These are phyloP conservation scores for Caenorhabditis wallacei DNA, from an alignment of 2,888 invertebrate species.

Conservation along the genomic window DNA sequence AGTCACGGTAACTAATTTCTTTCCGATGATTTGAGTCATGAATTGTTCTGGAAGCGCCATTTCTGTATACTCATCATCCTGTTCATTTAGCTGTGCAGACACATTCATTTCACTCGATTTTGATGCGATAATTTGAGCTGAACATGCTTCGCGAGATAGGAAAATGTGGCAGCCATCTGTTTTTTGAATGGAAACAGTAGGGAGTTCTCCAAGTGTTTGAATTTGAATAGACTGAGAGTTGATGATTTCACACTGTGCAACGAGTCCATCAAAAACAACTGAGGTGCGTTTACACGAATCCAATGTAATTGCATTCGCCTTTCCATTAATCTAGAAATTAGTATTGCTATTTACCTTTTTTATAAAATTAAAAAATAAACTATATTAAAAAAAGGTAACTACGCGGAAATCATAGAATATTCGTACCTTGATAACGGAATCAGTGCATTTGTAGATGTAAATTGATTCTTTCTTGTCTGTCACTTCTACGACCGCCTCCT, in stretches of 20 bases:
- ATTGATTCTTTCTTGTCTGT: constrained; percentile 98
- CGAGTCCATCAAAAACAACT: constrained; percentile 94
- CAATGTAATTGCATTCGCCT: constrained; percentile 95
- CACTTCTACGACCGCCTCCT: constrained; percentile 89
- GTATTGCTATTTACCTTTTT: too few relatives aligned
- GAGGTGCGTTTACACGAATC: constrained; percentile 98
- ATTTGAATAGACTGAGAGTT: constrained; percentile 96
- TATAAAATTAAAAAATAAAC: too few relatives aligned
- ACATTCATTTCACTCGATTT: constrained; percentile 98
- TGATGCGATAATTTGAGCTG: constrained; percentile 94
- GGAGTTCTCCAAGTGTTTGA: constrained; percentile 94
- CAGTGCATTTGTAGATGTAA: constrained; percentile 94
- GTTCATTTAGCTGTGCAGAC: constrained; percentile 87
- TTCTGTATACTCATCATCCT: constrained; percentile 95
- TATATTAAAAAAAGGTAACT: too few relatives aligned
- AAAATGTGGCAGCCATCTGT: constrained; percentile 98
- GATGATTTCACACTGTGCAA: constrained; percentile 96
- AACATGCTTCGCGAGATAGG: constrained; percentile 91
- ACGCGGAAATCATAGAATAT: too few relatives aligned
- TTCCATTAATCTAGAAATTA: constrained; percentile 85
- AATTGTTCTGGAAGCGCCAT: constrained; percentile 97
- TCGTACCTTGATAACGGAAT: constrained; percentile 90
- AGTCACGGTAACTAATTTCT: constrained; percentile 83
- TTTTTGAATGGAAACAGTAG: constrained; percentile 97
- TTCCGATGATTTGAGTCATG: constrained; percentile 86